Evolutionary conservation across 1,140 invertebrate genomes (phyloP), one percentile per base, ranked within the genome.

Genomic region (Micrasema minimum): DNA sequence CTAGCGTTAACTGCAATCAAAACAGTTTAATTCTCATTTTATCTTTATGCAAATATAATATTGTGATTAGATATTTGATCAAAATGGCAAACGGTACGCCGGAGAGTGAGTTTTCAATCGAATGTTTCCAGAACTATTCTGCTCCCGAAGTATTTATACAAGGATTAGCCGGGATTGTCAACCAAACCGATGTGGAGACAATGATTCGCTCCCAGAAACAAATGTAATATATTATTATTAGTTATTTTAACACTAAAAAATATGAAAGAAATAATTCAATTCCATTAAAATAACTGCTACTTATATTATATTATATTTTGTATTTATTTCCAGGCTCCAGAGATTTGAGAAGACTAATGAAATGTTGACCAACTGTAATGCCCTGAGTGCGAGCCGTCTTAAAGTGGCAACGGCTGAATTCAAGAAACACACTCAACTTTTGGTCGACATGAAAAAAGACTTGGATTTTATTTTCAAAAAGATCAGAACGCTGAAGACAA

Each of bases 311-410:
- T n/a, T n/a, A n/a, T n/a, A n/a, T n/a, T n/a, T n/a, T n/a, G n/a
- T 7, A 31, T 20, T 6, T 48, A 26, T 70, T 57, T 31, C 11
- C 50, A 98, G 96, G 95, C 81, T 98, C 20, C 93, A 96, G 76
- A 86, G 96, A 69, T 98, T 97, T 85, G 96, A 98, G 78, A 98
- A 98, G 79, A 97, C 96, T 2, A 98, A 97, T 79, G 96, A 98
- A 87, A 98, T 98, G 96, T 81, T 98, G 20, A 91, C 95, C 20
- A 98, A 98, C 77, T 97, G 96, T 77, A 98, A 98, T 82, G 90
- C 93, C 3, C 80, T 98, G 3, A 95, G 95, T 3, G 87, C 91
- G 7, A 87, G 89, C 69, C 88, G 96, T 31, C 87, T 94, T 55
- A 93, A 96, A 78, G 89, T 88, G 57, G 93, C 95, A 20, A 88